phyloP scores from a whole-genome alignment of 2,797 vertebrate species.

The Micrastur ruficollis region DNA sequence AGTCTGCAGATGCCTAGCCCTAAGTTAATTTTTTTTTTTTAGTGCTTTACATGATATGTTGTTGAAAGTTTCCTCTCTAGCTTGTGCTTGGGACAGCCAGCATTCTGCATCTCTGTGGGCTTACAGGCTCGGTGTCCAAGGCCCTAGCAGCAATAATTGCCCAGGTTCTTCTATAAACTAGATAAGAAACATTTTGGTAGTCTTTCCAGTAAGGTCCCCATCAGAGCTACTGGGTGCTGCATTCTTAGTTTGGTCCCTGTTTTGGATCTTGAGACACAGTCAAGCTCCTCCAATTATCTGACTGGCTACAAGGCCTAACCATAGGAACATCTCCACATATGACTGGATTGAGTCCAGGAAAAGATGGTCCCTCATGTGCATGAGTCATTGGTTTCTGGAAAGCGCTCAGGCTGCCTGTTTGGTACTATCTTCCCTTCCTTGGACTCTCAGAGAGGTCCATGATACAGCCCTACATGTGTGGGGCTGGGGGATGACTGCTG shows the following conservation, averaged over 20 bases:
- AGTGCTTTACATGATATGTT: too few relatives aligned
- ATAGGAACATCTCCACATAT: background rate
- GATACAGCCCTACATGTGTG: fast-evolving
- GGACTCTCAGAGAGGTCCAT: background rate
- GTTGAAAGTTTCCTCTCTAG: background rate
- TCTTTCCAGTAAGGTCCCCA: fast-evolving
- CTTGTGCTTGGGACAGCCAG: background rate
- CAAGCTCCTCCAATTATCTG: background rate
- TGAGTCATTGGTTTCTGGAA: background rate
- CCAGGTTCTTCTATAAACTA: background rate
- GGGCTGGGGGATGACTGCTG: background rate
- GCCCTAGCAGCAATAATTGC: background rate
- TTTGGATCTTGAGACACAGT: background rate
- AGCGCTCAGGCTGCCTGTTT: background rate
- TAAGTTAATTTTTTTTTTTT: background rate
- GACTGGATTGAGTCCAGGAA: background rate
- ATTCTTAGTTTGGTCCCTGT: background rate
- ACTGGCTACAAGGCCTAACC: background rate
- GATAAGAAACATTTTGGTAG: background rate
- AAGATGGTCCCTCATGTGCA: fast-evolving
- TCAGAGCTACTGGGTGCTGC: background rate
- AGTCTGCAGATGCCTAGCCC: background rate
- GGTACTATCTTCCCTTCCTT: background rate
- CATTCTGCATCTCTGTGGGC: background rate
- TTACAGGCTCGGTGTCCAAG: background rate